Evolutionary conservation across 2,113 vertebrate species (phyloP), one percentile per base, ranked within the genome.

Genomic region (Cichladusa arquata): DNA sequence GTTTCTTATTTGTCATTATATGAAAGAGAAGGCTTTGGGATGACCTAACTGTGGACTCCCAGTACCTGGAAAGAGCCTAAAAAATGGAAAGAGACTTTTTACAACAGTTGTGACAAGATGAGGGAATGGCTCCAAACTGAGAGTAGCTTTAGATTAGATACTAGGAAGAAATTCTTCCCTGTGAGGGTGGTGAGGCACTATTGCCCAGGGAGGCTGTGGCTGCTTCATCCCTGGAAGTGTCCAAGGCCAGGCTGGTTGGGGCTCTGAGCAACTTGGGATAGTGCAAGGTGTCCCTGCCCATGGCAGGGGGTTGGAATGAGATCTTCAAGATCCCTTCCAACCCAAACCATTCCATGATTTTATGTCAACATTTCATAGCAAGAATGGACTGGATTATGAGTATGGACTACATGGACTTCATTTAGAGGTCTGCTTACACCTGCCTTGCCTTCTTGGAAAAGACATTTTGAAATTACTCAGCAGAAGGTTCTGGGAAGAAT

Each of bases 191-290:
- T 0, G 15, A 8, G 38, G 33, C 33, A 45, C 13, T 40, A 13
- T 0, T 60, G 33, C 16, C 24, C 61, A 53, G 77, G 29, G n/a
- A 17, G 60, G 11, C 61, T 74, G 53, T 53, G 61, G 60, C 28
- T 67, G 38, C 29, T 11, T 29, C n/a, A 47, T 60, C 61, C 69
- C 33, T 81, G 69, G 8, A 9, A 29, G n/a, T 67, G 53, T n/a
- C 11, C 61, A 8, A 14, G 61, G 61, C 38, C 53, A 53, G 45
- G n/a, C 16, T 74, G 53, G 69, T n/a, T 4, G 3, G 14, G 20
- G 45, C 70, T 60, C 9, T 9, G 38, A 60, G n/a, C n/a, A n/a
- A 2, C 28, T 16, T 74, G 24, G 16, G 0, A 0, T 9, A 12
- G 12, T 45, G 53, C 12, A 45, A 40, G 5, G 28, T 67, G 13